phyloP scores from a whole-genome alignment of 92 coral and sea anemone species.

The Epizoanthus illoricatus region DNA sequence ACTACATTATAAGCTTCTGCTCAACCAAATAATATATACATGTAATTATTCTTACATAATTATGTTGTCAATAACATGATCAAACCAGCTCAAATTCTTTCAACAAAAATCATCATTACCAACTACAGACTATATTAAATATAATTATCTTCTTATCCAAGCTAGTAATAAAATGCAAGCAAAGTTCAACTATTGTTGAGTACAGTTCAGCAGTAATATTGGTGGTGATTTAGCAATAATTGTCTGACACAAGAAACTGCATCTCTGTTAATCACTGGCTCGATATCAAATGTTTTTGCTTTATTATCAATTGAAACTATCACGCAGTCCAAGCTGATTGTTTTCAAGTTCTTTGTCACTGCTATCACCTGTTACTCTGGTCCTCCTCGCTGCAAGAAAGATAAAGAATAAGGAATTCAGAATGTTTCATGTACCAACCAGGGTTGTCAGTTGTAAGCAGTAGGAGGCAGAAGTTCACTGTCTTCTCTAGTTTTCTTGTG shows the following conservation, averaged over 20 bases:
- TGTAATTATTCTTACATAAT: too few species aligned
- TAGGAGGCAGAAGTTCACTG: too few species aligned
- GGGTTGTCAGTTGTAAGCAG: background rate
- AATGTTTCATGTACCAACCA: background rate
- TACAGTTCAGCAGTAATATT: background rate
- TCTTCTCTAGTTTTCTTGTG: too few species aligned
- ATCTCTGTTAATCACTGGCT: background rate
- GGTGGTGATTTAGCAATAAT: background rate
- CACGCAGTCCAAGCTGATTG: background rate
- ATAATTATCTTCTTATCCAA: too few species aligned
- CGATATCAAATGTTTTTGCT: background rate
- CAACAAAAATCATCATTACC: too few species aligned
- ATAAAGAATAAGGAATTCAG: background rate
- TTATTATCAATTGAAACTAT: background rate
- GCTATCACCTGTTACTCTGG: slow-evolving; percentile 40
- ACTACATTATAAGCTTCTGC: too few species aligned
- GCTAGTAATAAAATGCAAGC: too few species aligned
- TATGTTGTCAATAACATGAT: too few species aligned
- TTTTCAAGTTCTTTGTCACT: background rate
- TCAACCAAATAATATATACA: too few species aligned
- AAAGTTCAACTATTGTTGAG: too few species aligned
- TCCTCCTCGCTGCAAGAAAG: slow-evolving; percentile 65
- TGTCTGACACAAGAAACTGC: background rate
- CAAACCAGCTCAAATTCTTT: too few species aligned
- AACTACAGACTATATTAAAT: too few species aligned